Conservation (phyloP, 2,888 invertebrate species). For the Panzeria rudis region DNA sequence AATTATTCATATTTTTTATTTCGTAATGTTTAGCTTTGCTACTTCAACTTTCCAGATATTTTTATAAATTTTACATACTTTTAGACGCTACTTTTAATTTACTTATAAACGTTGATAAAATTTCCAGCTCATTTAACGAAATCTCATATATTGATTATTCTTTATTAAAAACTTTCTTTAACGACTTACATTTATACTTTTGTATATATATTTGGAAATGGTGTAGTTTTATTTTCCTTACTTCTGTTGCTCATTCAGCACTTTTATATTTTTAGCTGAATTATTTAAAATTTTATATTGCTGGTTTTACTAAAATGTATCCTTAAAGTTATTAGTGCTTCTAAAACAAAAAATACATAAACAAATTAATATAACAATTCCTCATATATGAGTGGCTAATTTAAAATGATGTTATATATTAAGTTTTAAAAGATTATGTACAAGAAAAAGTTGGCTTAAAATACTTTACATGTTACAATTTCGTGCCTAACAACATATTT, state of each 20-base stretch:
- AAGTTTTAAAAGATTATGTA: not conserved
- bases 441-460: not conserved
- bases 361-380: constrained; percentile 4
- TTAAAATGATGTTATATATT: not conserved
- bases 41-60: no score
- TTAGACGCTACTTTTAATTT: no score
- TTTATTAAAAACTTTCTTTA: no score
- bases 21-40: no score
- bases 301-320: not conserved
- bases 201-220: not conserved
- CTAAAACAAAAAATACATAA: constrained; percentile 13
- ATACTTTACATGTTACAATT: not conserved
- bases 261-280: not conserved
- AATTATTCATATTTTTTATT: no score
- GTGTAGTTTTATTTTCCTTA: not conserved
- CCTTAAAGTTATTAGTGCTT: not conserved
- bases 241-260: not conserved
- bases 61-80: no score
- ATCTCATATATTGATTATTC: no score
- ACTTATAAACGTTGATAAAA: no score
- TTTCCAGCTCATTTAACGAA: no score
- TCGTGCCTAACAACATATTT: not conserved
- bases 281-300: constrained; percentile 15
- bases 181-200: not conserved
- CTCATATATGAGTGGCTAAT: constrained; percentile 17